Percentiles rank a stretch among this genome's conserved stretches.
Evolutionary conservation across 2,113 vertebrate species (phyloP).

Genomic region (Ondatra zibethicus): DNA sequence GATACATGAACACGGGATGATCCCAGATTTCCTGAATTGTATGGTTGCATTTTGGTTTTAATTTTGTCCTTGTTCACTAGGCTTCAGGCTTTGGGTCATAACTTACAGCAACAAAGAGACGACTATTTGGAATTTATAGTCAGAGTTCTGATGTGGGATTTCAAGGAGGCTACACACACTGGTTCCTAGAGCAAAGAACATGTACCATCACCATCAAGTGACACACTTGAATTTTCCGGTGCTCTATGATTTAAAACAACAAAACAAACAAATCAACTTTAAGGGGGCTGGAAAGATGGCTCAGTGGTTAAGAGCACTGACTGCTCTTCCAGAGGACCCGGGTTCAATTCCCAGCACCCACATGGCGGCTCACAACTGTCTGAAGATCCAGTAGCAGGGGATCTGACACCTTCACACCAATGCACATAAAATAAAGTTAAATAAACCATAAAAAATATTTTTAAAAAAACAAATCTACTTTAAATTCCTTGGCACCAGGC

Average conservation of each 20-base stretch:
- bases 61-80: neutral
- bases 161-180: neutral
- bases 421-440: no score
- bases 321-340: no score
- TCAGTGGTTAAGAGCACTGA: no score
- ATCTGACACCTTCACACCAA: no score
- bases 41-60: neutral
- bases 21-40: neutral
- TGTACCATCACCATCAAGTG: neutral
- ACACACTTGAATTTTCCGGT: neutral
- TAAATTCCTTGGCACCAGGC: neutral
- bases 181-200: neutral
- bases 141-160: neutral
- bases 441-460: no score
- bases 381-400: no score
- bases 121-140: neutral
- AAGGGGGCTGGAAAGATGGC: no score
- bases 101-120: neutral
- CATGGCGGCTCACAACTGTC: no score
- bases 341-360: no score
- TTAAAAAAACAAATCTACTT: neutral
- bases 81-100: neutral
- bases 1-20: neutral
- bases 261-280: neutral
- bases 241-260: neutral